Evolutionary conservation across 2,797 vertebrate genomes (phyloP).

Genomic region (Tarsius wallacei): DNA sequence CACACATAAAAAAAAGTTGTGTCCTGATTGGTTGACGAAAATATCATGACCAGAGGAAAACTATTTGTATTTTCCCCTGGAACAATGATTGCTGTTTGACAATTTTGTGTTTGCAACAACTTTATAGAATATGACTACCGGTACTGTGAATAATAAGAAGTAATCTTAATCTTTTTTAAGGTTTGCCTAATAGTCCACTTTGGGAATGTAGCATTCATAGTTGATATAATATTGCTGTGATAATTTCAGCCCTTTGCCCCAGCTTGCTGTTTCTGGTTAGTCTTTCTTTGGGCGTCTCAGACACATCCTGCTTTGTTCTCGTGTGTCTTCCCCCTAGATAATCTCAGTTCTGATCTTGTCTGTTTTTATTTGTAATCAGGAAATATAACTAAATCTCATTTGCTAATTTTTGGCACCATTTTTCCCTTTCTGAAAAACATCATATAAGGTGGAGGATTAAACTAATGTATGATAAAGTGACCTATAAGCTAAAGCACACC

Average conservation of each 20-base stretch:
- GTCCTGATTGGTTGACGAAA: not conserved
- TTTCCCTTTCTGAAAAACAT: not conserved
- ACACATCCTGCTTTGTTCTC: not conserved
- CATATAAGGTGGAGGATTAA: not conserved
- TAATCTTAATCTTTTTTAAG: not conserved
- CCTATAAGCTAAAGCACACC: not conserved
- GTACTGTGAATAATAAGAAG: not conserved
- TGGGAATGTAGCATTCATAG: not conserved
- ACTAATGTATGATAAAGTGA: not conserved
- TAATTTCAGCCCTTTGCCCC: not conserved
- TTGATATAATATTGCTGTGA: not conserved
- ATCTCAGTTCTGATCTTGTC: not conserved
- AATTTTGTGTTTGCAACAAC: not conserved
- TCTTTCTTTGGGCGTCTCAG: not conserved
- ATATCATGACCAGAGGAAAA: not conserved
- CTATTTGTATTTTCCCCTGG: not conserved
- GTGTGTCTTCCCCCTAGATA: not conserved
- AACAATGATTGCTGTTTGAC: not conserved
- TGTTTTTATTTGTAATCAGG: not conserved
- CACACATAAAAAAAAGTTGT: not conserved
- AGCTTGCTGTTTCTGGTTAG: not conserved
- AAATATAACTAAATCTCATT: not conserved
- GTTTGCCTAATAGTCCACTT: not conserved
- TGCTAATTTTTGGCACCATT: not conserved
- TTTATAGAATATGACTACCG: not conserved